phyloP scores from a whole-genome alignment of 1,140 invertebrate genomes.

The Wasmannia auropunctata region DNA sequence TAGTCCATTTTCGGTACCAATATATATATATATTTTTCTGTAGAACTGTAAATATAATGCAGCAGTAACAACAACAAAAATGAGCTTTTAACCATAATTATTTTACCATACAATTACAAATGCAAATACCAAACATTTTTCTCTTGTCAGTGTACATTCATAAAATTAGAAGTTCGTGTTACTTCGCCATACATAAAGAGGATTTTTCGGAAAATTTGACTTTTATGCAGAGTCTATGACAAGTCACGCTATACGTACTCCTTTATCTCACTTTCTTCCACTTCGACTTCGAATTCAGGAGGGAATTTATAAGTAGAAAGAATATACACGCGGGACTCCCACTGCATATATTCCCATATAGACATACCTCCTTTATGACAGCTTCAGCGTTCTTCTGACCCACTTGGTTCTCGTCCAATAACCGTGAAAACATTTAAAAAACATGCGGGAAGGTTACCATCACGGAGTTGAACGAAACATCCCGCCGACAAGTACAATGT shows the following conservation, averaged over 20 bases:
- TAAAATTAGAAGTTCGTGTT: background rate
- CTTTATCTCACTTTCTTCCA: constrained; percentile 14
- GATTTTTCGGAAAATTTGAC: background rate
- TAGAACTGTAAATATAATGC: too few species aligned
- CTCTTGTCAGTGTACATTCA: too few species aligned
- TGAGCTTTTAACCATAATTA: too few species aligned
- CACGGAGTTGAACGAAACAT: background rate
- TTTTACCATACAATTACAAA: too few species aligned
- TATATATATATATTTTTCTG: too few species aligned
- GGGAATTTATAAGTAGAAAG: constrained; percentile 11
- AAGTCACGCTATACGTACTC: constrained; percentile 4
- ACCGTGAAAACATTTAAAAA: constrained; percentile 10
- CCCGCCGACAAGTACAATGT: background rate
- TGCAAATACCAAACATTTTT: too few species aligned
- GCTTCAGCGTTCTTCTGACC: constrained; percentile 28
- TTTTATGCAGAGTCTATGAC: constrained; percentile 31
- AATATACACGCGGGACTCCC: constrained; percentile 28
- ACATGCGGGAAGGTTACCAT: background rate
- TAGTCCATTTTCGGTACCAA: too few species aligned
- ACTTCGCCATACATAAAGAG: background rate
- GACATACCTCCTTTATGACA: constrained; percentile 22
- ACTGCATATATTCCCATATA: constrained; percentile 9
- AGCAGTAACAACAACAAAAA: too few species aligned
- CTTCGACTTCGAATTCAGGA: constrained; percentile 33
- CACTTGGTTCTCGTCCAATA: constrained; percentile 4